Base-by-base conservation (phyloP, 2,113 vertebrate genomes). In the Axis porcinus region DNA sequence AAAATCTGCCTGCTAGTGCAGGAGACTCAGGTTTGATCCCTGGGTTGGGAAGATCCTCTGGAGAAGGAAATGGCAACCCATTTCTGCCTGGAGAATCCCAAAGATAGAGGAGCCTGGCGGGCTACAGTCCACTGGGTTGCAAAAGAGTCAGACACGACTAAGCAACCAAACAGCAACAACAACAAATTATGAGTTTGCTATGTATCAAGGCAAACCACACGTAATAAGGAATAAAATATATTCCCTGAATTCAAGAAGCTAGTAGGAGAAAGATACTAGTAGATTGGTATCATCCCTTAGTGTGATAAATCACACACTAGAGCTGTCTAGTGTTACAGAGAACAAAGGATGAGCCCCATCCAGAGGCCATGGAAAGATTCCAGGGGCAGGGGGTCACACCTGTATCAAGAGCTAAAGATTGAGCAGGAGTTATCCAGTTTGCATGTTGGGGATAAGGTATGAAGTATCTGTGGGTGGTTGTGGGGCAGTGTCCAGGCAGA, bases 71-170 rank as follows among this genome's bases (percentile, higher is more conserved):
- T 7, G 40, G 12, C 40, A 76, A 27, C 70, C 70, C 40, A 15
- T 12, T 76, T 12, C 36, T 43, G 40, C 40, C 40, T 43, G 70
- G 40, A 43, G 23, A 43, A 76, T 27, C 40, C 25, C 40, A 43
- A 0, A 4, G 23, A 27, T 14, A 7, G 70, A 43, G 40, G 40
- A 76, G 23, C 6, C 40, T 76, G 40, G 70, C 0, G 2, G 70
- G 23, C 70, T 27, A 76, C 6, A 76, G 25, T 76, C 70, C 40
- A 43, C 27, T 6, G 70, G 40, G 23, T 4, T 43, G 12, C 21
- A 40, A 8, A 76, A 43, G 40, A 76, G 40, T 43, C 3, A 0
- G 70, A 76, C 23, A 43, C 12, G 3, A 7, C 40, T 43, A 6
- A 76, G 40, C 40, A 27, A 4, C 40, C 43, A 76, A 43, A 76